Percentiles rank a stretch among this genome's conserved stretches.
Conservation (phyloP, 30 jellyfish, hydroid and myxozoan genomes). For the Hydractinia symbiolongicarpus region DNA sequence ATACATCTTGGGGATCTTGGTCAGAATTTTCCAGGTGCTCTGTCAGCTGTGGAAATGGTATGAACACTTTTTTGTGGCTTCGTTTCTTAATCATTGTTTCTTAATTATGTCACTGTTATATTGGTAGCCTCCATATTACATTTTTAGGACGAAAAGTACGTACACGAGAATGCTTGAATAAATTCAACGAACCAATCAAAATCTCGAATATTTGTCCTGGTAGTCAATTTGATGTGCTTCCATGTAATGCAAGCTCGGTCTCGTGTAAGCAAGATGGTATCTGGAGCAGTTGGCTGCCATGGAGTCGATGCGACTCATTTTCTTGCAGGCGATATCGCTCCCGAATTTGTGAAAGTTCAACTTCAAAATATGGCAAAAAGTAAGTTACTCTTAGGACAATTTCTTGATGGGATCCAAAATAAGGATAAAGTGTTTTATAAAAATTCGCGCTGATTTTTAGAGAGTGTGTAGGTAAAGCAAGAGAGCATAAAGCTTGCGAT, state of each 20-base stretch:
- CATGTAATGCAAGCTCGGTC: conserved; percentile 29
- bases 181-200: conserved; percentile 37
- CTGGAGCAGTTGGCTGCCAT: conserved; percentile 83
- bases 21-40: conserved; percentile 65
- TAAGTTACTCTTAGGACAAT: neutral
- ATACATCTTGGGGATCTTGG: conserved; percentile 76
- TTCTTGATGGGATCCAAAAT: neutral
- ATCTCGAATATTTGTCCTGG: conserved; percentile 58
- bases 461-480: conserved; percentile 51
- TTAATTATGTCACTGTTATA: too few relatives aligned
- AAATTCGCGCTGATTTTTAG: conserved; percentile 1
- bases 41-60: conserved; percentile 40
- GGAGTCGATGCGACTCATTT: conserved; percentile 76
- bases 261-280: conserved; percentile 62
- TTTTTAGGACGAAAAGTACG: conserved; percentile 56
- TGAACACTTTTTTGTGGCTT: neutral
- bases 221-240: conserved; percentile 21
- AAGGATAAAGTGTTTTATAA: neutral
- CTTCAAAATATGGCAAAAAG: conserved; percentile 55
- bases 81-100: too few relatives aligned
- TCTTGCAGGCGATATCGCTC: conserved; percentile 60
- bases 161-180: conserved; percentile 63
- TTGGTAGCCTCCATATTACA: too few relatives aligned
- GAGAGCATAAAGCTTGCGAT: conserved; percentile 44
- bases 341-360: conserved; percentile 63